A percentile compares a stretch with the other conserved stretches of the same genome.
These are phyloP conservation scores for Globia sparganii DNA, from an alignment of 2,888 invertebrate genomes.

Conservation along the genomic window DNA sequence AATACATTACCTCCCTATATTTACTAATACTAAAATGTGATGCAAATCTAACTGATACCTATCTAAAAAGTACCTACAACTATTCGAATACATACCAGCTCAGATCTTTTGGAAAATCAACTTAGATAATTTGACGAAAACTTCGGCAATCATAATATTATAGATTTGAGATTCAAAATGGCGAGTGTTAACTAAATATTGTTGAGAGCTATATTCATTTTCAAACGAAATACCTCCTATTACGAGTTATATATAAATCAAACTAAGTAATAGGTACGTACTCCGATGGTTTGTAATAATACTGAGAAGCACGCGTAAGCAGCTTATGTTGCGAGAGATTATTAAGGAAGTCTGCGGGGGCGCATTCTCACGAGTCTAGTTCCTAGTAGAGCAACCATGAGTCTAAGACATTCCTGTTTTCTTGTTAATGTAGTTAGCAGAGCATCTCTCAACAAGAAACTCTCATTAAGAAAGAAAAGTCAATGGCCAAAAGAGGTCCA, in stretches of 20 bases:
- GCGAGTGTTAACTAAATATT: neutral
- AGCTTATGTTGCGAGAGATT: constrained; percentile 22
- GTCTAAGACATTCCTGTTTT: neutral
- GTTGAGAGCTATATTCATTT: constrained; percentile 18
- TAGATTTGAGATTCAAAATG: constrained; percentile 22
- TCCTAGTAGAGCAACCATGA: neutral
- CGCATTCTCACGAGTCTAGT: neutral
- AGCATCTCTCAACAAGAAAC: neutral
- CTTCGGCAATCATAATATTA: neutral
- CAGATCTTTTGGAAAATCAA: constrained; percentile 19
- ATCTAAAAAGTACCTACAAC: constrained; percentile 17
- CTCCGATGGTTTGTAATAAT: constrained; percentile 14
- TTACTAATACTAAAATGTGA: constrained; percentile 57
- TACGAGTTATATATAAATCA: constrained; percentile 4
- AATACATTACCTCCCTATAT: constrained; percentile 16
- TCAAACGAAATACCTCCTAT: neutral
- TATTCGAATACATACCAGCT: neutral
- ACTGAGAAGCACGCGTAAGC: constrained; percentile 23
- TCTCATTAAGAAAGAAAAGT: neutral
- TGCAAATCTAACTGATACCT: constrained; percentile 40
- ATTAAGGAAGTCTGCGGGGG: neutral
- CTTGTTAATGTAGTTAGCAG: too few species aligned
- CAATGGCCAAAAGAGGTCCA: too few species aligned
- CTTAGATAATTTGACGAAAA: neutral
- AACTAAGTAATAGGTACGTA: constrained; percentile 27